Evolutionary conservation across 1,140 invertebrate species (phyloP).

Genomic region (Eulimnadia texana): DNA sequence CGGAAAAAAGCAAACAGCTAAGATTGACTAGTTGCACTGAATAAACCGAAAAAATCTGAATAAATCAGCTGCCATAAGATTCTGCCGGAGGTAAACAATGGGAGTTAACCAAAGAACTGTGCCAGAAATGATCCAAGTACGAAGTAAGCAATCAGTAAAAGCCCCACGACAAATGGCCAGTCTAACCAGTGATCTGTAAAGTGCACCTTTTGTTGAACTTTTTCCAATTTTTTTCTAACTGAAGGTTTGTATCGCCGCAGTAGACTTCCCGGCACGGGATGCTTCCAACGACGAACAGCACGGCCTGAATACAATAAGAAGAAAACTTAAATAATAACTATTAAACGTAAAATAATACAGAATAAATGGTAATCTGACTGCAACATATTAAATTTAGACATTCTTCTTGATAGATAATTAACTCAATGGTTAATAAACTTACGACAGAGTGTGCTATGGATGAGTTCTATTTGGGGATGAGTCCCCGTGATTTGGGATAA

Average conservation of each 20-base stretch:
- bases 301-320: not conserved
- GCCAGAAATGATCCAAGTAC: not conserved
- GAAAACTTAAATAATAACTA: too few relatives aligned
- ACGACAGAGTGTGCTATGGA: not conserved
- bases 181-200: not conserved
- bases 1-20: too few relatives aligned
- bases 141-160: not conserved
- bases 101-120: not conserved
- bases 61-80: too few relatives aligned
- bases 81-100: too few relatives aligned
- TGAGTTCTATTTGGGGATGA: not conserved
- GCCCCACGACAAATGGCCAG: not conserved
- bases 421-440: not conserved
- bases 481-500: not conserved
- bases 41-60: too few relatives aligned
- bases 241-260: not conserved
- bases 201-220: too few relatives aligned
- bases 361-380: too few relatives aligned
- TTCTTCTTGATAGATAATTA: not conserved
- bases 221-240: too few relatives aligned
- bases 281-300: not conserved
- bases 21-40: too few relatives aligned
- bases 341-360: too few relatives aligned
- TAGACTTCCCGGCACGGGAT: not conserved
- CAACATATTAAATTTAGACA: not conserved